Base-by-base conservation (phyloP, 2,888 invertebrate species). In the Leucophenga montana region DNA sequence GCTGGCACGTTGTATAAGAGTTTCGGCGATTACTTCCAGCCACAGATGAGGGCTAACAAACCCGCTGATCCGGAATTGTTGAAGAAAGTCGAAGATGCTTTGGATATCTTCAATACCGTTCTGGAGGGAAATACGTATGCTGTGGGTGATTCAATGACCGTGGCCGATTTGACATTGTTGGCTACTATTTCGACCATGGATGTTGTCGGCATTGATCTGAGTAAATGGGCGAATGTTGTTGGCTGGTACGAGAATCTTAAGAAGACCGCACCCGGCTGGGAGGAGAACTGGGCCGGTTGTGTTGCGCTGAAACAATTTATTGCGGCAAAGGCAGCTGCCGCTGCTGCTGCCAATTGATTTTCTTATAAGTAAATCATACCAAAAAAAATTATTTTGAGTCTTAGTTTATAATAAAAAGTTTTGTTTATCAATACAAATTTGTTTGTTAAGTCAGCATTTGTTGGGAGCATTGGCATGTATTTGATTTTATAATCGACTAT, bases 111-210 rank as follows among this genome's bases (percentile, higher is more conserved):
- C 54, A 92, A 95, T 77, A 91, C 89, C 16, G 93, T 94, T 89
- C 90, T 95, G 16, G 92, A 92, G 46, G 92, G 92, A 0, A 91
- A 93, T 78, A 90, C 91, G 68, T 96, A 91, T 88, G 92, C 90
- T 22, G 95, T 94, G 11, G 95, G 95, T 0, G 90, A 92, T 70
- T 90, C 89, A 73, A 89, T 95, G 66, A 95, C 95, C 9, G 86
- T 96, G 16, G 96, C 96, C 2, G 96, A 96, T 87, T 90, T 95
- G 53, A 88, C 92, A n/a, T 85, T 95, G 16, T 89, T 92, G 31
- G 91, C 93, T 9, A 91, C 92, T 1, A 90, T 95, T 5, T 92
- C 95, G 44, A 93, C 92, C 73, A 91, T 91, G 71, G 94, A 93
- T 77, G 92, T 92, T 54, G 86, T 90, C 5, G 90, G 90, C 1